A percentile compares a stretch with the other conserved stretches of the same genome.
Evolutionary conservation across 2,113 vertebrate species (phyloP).

Genomic region (Anarrhichthys ocellatus): DNA sequence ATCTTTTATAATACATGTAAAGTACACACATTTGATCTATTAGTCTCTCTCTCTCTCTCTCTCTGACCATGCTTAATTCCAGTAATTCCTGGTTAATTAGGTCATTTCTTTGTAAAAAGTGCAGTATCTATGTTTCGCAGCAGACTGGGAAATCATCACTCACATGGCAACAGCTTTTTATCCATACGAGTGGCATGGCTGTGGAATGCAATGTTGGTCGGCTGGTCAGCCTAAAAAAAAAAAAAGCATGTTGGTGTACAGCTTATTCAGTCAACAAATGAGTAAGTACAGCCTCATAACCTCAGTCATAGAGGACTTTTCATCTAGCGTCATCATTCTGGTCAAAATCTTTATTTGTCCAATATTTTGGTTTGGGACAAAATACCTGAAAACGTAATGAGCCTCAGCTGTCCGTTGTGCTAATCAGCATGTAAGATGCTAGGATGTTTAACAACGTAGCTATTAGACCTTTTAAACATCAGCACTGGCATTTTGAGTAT

Average conservation of each 20-base stretch:
- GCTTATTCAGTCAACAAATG: too few species aligned
- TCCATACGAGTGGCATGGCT: neutral
- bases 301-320: too few species aligned
- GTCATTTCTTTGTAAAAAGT: neutral
- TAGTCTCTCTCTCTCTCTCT: neutral
- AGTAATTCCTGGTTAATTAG: constrained; percentile 32
- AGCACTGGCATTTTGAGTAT: too few species aligned
- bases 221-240: neutral
- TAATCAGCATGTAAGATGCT: too few species aligned
- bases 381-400: too few species aligned
- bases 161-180: neutral
- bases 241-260: neutral
- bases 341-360: too few species aligned
- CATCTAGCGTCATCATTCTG: too few species aligned
- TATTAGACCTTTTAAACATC: too few species aligned
- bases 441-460: too few species aligned
- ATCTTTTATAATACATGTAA: neutral
- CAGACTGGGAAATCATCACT: neutral
- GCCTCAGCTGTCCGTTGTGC: too few species aligned
- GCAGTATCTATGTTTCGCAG: neutral
- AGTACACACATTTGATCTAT: neutral
- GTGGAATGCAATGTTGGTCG: neutral
- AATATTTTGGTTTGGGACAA: too few species aligned
- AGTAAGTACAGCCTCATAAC: too few species aligned
- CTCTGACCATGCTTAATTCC: constrained; percentile 4